Conservation (phyloP, 30 jellyfish, hydroid and myxozoan species). For the Aurelia aurita region DNA sequence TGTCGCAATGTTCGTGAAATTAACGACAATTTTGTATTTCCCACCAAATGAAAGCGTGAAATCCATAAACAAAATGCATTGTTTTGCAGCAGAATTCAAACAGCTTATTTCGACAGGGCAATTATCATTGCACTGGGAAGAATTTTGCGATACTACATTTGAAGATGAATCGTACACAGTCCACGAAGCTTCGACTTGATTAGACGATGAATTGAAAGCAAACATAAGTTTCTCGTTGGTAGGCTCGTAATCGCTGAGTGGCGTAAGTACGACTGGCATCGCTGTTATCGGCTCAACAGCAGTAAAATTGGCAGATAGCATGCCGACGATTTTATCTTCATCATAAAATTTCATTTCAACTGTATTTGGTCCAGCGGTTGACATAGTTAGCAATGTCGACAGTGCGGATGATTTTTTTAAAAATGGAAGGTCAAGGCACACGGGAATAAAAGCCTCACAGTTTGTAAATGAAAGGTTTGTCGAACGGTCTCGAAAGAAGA, state of each 20-base stretch:
- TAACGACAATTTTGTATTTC: not conserved
- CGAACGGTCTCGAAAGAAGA: too few species aligned
- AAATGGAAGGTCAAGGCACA: too few species aligned
- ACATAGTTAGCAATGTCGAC: too few species aligned
- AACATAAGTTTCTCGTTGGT: not conserved
- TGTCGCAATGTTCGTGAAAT: conserved; percentile 35
- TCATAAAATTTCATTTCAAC: not conserved
- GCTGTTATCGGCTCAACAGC: not conserved
- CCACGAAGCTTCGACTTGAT: not conserved
- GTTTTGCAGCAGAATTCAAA: not conserved
- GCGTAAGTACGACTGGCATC: not conserved
- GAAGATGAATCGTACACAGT: not conserved
- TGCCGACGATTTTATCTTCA: not conserved
- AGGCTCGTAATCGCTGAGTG: not conserved
- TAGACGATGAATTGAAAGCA: not conserved
- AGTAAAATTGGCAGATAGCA: not conserved
- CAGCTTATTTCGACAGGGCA: not conserved
- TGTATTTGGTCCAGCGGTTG: too few species aligned
- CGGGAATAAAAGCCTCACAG: too few species aligned
- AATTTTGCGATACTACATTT: not conserved
- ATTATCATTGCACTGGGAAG: conserved; percentile 1
- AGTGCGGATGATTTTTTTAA: too few species aligned
- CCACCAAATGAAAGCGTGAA: not conserved
- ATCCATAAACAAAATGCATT: conserved; percentile 8
- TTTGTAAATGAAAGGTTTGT: too few species aligned